Conservation (phyloP, 1,140 invertebrate genomes). For the Drosophila setifemur region DNA sequence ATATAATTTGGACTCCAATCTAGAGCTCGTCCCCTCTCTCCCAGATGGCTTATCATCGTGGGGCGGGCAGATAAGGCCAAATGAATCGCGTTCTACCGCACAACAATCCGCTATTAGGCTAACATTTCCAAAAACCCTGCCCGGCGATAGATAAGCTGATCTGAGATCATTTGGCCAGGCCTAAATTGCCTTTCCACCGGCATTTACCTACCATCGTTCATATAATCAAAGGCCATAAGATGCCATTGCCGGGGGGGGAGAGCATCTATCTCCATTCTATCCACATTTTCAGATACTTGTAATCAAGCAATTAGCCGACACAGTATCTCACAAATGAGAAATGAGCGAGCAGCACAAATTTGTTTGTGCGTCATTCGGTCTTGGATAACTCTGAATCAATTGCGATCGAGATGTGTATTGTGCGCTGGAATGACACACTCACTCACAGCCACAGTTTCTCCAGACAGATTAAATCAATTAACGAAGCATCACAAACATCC, state of each 20-base stretch:
- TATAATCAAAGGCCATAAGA: constrained; percentile 25
- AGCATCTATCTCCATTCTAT: background rate
- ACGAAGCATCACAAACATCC: constrained; percentile 14
- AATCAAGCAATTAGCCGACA: constrained; percentile 27
- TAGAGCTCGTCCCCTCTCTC: constrained; percentile 10
- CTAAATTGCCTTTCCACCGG: background rate
- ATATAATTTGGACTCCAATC: constrained; percentile 43
- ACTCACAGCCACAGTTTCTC: background rate
- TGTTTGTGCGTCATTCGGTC: constrained; percentile 31
- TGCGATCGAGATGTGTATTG: constrained; percentile 20
- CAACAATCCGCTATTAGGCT: constrained; percentile 18
- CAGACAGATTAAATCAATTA: constrained; percentile 33
- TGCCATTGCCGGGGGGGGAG: background rate
- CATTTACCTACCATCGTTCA: constrained; percentile 14
- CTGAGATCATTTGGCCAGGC: constrained; percentile 22
- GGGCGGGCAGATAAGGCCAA: constrained; percentile 24
- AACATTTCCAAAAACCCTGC: background rate
- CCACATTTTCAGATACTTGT: constrained; percentile 16
- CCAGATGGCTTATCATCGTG: constrained; percentile 30
- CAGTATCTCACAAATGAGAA: constrained; percentile 24
- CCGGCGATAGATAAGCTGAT: background rate
- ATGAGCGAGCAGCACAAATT: background rate
- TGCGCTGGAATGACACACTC: background rate
- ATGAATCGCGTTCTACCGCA: constrained; percentile 12
- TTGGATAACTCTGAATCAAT: constrained; percentile 33